A percentile compares a stretch with the other conserved stretches of the same genome.
phyloP scores from a whole-genome alignment of 2,797 vertebrate genomes.

The Gobio occitaniae region DNA sequence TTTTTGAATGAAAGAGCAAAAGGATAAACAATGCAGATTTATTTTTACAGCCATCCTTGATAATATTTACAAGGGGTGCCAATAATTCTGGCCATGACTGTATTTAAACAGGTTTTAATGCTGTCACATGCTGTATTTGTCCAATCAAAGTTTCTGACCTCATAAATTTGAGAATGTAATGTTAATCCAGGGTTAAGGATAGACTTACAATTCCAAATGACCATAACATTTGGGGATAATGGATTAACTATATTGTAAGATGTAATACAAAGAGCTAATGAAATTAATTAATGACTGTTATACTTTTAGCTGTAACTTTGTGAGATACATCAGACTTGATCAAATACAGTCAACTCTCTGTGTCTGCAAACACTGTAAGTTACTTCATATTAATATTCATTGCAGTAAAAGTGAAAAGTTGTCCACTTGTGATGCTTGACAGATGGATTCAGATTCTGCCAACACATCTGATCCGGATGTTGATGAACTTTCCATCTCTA shows the following conservation, averaged over 20 bases:
- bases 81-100: too few relatives aligned
- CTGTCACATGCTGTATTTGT: neutral
- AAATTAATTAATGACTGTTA: neutral
- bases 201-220: too few relatives aligned
- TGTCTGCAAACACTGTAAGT: neutral
- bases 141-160: neutral
- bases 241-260: neutral
- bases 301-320: neutral
- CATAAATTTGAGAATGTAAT: neutral
- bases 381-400: neutral
- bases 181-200: neutral
- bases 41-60: too few relatives aligned
- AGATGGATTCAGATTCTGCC: conserved; percentile 53
- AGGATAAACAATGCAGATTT: too few relatives aligned
- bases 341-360: neutral
- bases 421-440: conserved; percentile 19
- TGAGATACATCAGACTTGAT: neutral
- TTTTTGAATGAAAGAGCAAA: too few relatives aligned
- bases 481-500: conserved; percentile 55
- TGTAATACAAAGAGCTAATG: neutral
- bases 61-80: too few relatives aligned
- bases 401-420: conserved; percentile 17
- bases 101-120: neutral
- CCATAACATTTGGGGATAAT: neutral
- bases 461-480: conserved; percentile 51